Conservation (phyloP, 2,797 vertebrate genomes). For the Phalanger gymnotis region DNA sequence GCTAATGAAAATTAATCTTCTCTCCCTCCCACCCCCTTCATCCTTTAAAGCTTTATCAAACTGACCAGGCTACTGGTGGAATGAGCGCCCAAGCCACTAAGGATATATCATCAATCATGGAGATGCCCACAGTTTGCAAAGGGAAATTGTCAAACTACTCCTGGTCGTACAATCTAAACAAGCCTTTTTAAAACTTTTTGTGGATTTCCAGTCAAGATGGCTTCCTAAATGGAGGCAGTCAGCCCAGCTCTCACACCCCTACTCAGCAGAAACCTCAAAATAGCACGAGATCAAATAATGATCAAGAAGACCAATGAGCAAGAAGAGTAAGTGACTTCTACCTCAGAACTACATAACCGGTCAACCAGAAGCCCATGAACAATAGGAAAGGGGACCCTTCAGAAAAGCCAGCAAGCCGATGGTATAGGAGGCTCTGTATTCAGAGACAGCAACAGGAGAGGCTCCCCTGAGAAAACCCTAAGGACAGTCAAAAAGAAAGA, state of each 20-base stretch:
- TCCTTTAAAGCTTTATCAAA: not conserved
- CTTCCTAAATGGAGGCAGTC: not conserved
- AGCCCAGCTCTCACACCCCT: not conserved
- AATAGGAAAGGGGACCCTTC: not conserved
- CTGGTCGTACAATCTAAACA: not conserved
- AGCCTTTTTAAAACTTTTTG: not conserved
- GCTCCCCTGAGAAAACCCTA: not conserved
- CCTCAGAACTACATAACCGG: not conserved
- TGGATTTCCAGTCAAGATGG: not conserved
- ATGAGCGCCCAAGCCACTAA: not conserved
- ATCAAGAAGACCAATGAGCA: not conserved
- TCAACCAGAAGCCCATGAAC: not conserved
- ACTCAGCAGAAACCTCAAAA: not conserved
- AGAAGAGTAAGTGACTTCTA: not conserved
- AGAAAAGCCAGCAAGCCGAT: not conserved
- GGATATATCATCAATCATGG: not conserved
- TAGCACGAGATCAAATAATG: not conserved
- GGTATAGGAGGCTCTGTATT: not conserved
- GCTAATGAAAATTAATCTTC: not conserved
- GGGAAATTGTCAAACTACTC: not conserved
- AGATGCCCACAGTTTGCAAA: not conserved
- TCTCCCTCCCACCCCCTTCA: not conserved
- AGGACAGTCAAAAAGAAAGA: not conserved
- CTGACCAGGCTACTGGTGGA: not conserved
- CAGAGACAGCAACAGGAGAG: not conserved